Conservation (phyloP, 2,797 vertebrate species). For the Arctocebus calabarensis region DNA sequence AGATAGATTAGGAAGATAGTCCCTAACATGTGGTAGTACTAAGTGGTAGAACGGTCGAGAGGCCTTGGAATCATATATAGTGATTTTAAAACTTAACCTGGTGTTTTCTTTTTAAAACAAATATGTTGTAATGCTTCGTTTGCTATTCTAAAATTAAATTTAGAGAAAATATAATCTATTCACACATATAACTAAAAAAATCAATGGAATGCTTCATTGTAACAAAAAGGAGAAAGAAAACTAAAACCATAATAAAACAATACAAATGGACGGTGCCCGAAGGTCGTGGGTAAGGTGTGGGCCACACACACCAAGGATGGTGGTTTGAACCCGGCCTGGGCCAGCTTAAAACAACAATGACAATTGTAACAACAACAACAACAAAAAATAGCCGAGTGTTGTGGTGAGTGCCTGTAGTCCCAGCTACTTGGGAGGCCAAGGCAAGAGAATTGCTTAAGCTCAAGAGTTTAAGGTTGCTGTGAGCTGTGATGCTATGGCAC, state of each 20-base stretch:
- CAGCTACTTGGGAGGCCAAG: too few relatives aligned
- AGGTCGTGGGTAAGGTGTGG: too few relatives aligned
- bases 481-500: too few relatives aligned
- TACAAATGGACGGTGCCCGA: neutral
- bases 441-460: too few relatives aligned
- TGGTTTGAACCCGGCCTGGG: too few relatives aligned
- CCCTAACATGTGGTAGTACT: neutral
- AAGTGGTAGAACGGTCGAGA: neutral
- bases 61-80: neutral
- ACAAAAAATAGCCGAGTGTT: too few relatives aligned
- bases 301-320: too few relatives aligned
- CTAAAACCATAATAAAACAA: conserved; percentile 36
- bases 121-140: neutral
- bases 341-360: too few relatives aligned
- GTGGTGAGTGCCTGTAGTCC: too few relatives aligned
- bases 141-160: conserved; percentile 58
- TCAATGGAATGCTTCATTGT: neutral
- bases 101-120: neutral
- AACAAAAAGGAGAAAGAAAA: conserved; percentile 51
- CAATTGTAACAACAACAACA: too few relatives aligned
- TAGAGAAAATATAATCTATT: conserved; percentile 35
- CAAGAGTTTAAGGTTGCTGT: too few relatives aligned
- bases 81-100: neutral
- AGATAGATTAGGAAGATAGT: neutral
- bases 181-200: conserved; percentile 25